Evolutionary conservation across 2,888 invertebrate species (phyloP).

Genomic region (Apodemia mormo): DNA sequence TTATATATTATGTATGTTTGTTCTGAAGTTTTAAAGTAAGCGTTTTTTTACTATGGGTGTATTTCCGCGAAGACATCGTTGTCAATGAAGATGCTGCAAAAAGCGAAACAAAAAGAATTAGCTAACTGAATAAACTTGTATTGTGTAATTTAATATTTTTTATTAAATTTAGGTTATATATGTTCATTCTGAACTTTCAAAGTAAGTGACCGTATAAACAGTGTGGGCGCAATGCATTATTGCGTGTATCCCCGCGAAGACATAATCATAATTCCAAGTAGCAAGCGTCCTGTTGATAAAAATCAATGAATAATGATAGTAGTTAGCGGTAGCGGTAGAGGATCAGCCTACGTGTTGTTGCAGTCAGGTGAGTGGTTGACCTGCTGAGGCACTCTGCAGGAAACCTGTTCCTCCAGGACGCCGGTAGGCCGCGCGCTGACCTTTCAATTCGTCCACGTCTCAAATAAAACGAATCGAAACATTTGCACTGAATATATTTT

Average conservation of each 20-base stretch:
- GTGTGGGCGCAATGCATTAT: conserved; percentile 34
- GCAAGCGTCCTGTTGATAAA: conserved; percentile 33
- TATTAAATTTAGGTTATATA: neutral
- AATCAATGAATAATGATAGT: conserved; percentile 33
- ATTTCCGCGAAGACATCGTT: no score
- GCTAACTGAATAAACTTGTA: no score
- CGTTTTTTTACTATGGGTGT: no score
- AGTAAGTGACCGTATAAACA: conserved; percentile 23
- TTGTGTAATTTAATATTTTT: no score
- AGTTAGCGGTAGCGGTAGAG: conserved; percentile 45
- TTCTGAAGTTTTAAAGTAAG: no score
- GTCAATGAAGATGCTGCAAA: no score
- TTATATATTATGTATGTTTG: no score
- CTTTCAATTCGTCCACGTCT: conserved; percentile 6
- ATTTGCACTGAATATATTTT: neutral
- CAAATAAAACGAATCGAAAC: neutral
- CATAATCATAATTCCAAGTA: conserved; percentile 38
- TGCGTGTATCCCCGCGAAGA: conserved; percentile 31
- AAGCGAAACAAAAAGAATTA: no score
- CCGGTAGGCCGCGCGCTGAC: conserved; percentile 1
- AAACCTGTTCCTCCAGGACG: conserved; percentile 61
- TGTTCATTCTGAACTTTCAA: conserved; percentile 11
- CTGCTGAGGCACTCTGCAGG: conserved; percentile 57
- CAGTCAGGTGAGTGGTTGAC: conserved; percentile 62
- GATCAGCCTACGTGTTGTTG: conserved; percentile 58